Evolutionary conservation across 2,113 vertebrate genomes (phyloP).

Genomic region (Hippocampus abdominalis): DNA sequence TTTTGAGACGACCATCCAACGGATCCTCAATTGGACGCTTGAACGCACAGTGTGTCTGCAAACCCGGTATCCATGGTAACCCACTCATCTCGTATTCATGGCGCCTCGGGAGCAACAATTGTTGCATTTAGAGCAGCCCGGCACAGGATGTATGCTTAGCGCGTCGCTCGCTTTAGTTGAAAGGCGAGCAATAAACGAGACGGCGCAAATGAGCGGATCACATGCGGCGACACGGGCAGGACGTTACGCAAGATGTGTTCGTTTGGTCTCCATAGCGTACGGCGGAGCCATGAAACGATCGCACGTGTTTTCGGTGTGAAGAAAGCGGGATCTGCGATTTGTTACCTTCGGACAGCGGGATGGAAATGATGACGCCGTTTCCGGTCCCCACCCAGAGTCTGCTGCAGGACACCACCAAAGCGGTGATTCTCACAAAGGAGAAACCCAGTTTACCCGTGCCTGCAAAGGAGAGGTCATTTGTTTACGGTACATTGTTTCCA

Average conservation of each 20-base stretch:
- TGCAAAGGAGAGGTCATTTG: constrained; percentile 48
- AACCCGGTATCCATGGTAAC: constrained; percentile 43
- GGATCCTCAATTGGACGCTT: not conserved
- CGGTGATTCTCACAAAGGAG: constrained; percentile 96
- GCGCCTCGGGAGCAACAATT: constrained; percentile 3
- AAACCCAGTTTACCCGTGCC: constrained; percentile 97
- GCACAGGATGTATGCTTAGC: not conserved
- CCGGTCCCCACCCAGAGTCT: constrained; percentile 97
- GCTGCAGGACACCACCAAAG: constrained; percentile 89
- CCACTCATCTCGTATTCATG: constrained; percentile 17
- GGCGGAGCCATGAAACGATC: no score
- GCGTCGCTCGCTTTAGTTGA: not conserved
- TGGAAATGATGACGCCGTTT: constrained; percentile 97
- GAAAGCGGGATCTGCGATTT: not conserved
- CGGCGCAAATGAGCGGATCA: not conserved
- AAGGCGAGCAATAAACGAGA: not conserved
- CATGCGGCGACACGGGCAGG: not conserved
- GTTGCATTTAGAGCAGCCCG: not conserved
- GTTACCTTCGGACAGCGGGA: constrained; percentile 95
- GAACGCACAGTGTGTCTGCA: constrained; percentile 3
- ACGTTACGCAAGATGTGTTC: not conserved
- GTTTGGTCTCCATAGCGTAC: not conserved
- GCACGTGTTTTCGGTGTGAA: not conserved
- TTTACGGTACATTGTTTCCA: not conserved
- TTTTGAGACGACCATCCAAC: not conserved